Evolutionary conservation across 2,113 vertebrate species (phyloP).

Genomic region (Hiodon tergisus): DNA sequence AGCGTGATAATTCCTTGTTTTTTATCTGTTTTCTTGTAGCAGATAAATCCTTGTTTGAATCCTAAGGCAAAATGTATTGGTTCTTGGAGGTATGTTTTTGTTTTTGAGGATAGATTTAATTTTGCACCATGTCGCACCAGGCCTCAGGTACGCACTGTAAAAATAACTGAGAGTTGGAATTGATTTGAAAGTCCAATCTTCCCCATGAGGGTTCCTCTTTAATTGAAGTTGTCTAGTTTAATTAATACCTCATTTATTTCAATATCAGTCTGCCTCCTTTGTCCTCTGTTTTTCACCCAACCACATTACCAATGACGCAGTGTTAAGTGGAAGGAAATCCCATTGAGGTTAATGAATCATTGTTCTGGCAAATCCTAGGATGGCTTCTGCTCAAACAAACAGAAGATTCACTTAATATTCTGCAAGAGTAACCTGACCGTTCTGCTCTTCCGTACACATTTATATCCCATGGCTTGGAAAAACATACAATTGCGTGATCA

Average conservation of each 20-base stretch:
- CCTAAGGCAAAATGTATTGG: neutral
- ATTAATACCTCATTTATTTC: neutral
- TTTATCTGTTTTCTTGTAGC: neutral
- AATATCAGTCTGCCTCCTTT: neutral
- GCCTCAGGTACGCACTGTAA: neutral
- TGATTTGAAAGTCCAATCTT: neutral
- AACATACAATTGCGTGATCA: no score
- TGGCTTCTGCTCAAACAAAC: neutral
- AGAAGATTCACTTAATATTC: neutral
- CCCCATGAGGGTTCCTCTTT: neutral
- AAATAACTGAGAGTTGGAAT: neutral
- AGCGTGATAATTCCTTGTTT: neutral
- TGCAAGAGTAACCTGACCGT: slow-evolving; percentile 9
- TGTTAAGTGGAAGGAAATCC: neutral
- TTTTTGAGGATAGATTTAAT: neutral
- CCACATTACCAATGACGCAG: neutral
- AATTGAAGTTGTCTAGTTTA: neutral
- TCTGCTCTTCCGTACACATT: slow-evolving; percentile 1
- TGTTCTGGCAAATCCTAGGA: no score
- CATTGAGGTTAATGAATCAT: neutral
- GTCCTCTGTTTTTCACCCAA: neutral
- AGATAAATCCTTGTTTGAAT: slow-evolving; percentile 9
- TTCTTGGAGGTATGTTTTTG: neutral
- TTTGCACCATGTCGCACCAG: neutral
- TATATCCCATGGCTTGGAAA: neutral